These are phyloP conservation scores for Scotopteryx bipunctaria DNA, from an alignment of 2,888 invertebrate species.

Conservation along the genomic window DNA sequence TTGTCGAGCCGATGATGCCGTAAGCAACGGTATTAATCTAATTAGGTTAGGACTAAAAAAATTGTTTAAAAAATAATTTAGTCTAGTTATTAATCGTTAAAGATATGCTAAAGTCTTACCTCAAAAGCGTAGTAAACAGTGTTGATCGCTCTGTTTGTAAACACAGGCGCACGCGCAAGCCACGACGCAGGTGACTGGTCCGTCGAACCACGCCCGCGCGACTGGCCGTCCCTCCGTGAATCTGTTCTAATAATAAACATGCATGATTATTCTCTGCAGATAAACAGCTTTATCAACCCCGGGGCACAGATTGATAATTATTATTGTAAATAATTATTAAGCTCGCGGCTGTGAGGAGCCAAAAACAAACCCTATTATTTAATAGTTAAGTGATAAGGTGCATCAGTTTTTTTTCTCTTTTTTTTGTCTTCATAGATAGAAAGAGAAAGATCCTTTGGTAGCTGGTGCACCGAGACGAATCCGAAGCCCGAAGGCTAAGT, in stretches of 20 bases:
- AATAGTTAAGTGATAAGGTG: no score
- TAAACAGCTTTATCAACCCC: slow-evolving; percentile 29
- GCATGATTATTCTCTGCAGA: slow-evolving; percentile 24
- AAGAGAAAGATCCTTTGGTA: neutral
- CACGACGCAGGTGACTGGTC: slow-evolving; percentile 10
- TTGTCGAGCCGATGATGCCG: no score
- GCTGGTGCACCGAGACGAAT: no score
- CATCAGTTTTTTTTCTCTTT: no score
- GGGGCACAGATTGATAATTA: slow-evolving; percentile 17
- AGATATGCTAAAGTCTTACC: slow-evolving; percentile 12
- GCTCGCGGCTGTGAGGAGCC: no score
- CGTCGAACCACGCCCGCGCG: slow-evolving; percentile 25
- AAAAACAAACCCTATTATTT: neutral
- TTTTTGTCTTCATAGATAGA: no score
- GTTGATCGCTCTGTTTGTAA: slow-evolving; percentile 24
- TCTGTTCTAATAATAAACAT: slow-evolving; percentile 33
- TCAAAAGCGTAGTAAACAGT: slow-evolving; percentile 7
- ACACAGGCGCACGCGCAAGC: slow-evolving; percentile 22
- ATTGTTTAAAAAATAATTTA: no score
- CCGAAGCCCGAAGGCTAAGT: no score
- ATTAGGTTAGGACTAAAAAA: no score
- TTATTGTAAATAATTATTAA: neutral
- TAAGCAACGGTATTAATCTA: neutral
- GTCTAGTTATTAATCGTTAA: no score
- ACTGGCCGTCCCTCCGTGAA: slow-evolving; percentile 23